Percentiles rank a stretch among this genome's conserved stretches.
Conservation (phyloP, 2,888 invertebrate genomes). For the Troides aeacus region DNA sequence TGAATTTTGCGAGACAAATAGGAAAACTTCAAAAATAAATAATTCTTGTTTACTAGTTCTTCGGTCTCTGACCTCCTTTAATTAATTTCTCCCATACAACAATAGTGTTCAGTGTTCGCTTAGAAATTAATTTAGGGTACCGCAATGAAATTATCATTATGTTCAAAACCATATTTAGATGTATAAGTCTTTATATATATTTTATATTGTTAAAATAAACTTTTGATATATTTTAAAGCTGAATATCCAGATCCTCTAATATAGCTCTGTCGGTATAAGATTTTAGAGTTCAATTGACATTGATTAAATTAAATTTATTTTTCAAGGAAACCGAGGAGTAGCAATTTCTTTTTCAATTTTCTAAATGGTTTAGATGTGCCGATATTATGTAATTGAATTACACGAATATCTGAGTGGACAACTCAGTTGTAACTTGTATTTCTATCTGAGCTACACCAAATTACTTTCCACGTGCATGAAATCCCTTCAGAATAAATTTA, state of each 20-base stretch:
- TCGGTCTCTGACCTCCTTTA: no score
- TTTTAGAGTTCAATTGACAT: neutral
- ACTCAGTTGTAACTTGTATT: neutral
- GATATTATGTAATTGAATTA: conserved; percentile 6
- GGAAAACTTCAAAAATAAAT: no score
- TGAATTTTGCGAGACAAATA: no score
- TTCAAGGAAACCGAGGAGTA: neutral
- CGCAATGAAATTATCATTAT: no score
- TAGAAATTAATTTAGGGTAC: no score
- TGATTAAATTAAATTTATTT: conserved; percentile 1
- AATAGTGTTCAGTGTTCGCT: no score
- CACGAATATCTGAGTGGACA: conserved; percentile 7
- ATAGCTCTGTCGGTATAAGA: neutral
- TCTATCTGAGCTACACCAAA: conserved; percentile 2
- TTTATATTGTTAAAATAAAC: no score
- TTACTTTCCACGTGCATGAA: neutral
- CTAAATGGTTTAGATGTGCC: conserved; percentile 7
- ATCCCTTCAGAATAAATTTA: neutral
- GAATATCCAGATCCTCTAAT: neutral
- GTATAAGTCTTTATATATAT: neutral
- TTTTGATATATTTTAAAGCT: neutral
- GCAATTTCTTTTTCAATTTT: conserved; percentile 3
- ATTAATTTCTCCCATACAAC: no score
- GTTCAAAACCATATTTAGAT: neutral
- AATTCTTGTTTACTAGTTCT: no score